These are phyloP conservation scores for Hydractinia symbiolongicarpus DNA, from an alignment of 30 jellyfish, hydroid and myxozoan species.

Conservation along the genomic window DNA sequence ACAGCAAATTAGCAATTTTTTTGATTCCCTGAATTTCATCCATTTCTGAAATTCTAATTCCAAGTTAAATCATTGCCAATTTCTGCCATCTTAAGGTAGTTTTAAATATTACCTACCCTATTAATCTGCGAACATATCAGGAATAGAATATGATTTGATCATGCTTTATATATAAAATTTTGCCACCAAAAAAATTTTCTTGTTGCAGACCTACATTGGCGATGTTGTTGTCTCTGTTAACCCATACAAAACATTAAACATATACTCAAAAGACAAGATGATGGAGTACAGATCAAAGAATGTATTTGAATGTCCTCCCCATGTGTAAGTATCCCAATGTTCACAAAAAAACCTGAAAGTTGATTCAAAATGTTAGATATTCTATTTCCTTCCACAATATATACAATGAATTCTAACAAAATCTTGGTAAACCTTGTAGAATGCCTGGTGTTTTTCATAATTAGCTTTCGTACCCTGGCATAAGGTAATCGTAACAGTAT, in stretches of 20 bases:
- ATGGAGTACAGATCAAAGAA: slow-evolving; percentile 87
- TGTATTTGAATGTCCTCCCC: slow-evolving; percentile 97
- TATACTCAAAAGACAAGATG: slow-evolving; percentile 61
- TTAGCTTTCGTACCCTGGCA: no score
- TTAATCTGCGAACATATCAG: background rate
- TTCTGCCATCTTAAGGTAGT: background rate
- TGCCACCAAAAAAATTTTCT: background rate
- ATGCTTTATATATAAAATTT: background rate
- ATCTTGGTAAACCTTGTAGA: background rate
- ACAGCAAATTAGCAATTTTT: no score
- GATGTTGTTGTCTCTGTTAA: slow-evolving; percentile 96
- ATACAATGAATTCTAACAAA: background rate
- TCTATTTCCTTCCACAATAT: background rate
- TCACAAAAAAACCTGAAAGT: background rate
- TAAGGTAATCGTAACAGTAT: no score
- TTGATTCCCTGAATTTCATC: no score
- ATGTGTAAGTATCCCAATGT: slow-evolving; percentile 49
- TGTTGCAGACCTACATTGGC: slow-evolving; percentile 85
- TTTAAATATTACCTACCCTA: background rate
- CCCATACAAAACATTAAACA: slow-evolving; percentile 72
- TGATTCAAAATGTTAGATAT: background rate
- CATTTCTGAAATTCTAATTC: no score
- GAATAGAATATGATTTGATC: background rate
- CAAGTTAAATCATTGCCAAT: background rate
- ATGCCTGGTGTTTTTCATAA: background rate